phyloP scores from a whole-genome alignment of 2,113 vertebrate genomes.

The Marcusenius ussheri region DNA sequence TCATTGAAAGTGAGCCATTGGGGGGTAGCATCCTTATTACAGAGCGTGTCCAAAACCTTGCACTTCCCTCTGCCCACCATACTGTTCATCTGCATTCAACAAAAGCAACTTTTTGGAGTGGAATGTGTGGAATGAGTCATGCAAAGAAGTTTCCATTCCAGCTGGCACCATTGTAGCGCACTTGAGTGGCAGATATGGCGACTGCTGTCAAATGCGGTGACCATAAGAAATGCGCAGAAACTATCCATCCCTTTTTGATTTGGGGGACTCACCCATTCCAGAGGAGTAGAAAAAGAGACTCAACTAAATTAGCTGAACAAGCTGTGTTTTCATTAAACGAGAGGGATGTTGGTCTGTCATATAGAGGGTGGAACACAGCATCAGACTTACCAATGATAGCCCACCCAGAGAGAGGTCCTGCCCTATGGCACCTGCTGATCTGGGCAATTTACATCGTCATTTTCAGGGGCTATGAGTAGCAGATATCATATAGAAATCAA shows the following conservation, averaged over 20 bases:
- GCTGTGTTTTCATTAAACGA: background rate
- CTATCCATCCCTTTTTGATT: slow-evolving; percentile 15
- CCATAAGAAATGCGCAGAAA: background rate
- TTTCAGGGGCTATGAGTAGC: background rate
- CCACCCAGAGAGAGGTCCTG: background rate
- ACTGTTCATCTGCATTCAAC: background rate
- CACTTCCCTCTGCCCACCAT: background rate
- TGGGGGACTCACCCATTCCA: slow-evolving; percentile 24
- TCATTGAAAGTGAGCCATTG: too few relatives aligned
- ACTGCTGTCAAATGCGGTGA: too few relatives aligned
- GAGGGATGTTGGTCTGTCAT: slow-evolving; percentile 27
- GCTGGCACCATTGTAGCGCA: too few relatives aligned
- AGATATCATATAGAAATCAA: slow-evolving; percentile 1
- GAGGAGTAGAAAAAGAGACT: slow-evolving; percentile 22
- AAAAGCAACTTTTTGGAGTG: too few relatives aligned
- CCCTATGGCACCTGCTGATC: background rate
- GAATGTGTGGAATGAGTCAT: too few relatives aligned
- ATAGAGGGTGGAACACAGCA: slow-evolving; percentile 17
- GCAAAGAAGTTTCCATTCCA: too few relatives aligned
- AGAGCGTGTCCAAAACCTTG: background rate
- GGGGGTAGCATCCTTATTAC: background rate
- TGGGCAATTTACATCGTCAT: background rate
- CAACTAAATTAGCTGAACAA: background rate
- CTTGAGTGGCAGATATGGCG: too few relatives aligned
- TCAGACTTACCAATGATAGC: background rate